Evolutionary conservation across 1,140 invertebrate genomes (phyloP), one percentile per base, ranked within the genome.

Genomic region (Brachionus sp.): DNA sequence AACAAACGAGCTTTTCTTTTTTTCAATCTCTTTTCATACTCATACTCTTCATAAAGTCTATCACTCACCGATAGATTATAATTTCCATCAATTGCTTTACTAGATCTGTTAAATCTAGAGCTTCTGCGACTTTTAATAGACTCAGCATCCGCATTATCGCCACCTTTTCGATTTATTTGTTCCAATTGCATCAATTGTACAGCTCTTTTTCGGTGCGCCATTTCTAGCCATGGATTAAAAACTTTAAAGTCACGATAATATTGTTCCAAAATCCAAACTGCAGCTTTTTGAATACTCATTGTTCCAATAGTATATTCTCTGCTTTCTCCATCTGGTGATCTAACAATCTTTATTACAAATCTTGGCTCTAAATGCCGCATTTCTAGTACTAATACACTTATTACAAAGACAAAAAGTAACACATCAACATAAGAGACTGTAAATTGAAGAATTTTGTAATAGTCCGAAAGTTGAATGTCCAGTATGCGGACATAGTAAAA

Each of bases 211-310:
- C 19, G 53, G 4, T 73, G 83, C 3, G 70, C 83, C 3, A 84
- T 85, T 88, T 97, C 95, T 84, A 98, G 90, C 87, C 97, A 97
- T 0, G 95, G 96, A 90, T 98, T 98, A 86, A 97, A 98, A 83
- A 96, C 94, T 0, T 94, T 92, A 89, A 99, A 98, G 87, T 98
- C 95, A 1, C 94, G 93, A 85, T 98, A 98, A 88, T 99, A 99
- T 84, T 93, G 93, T 88, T 98, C 94, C 37, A 99, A 89, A 9
- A 97, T 92, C 93, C 94, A 95, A 0, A 96, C 93, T 0, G 97
- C 95, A 2, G 96, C 95, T 85, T 95, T 90, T 88, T 99, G 97
- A 85, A 98, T 95, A 85, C 95, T 95, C 77, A 98, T 90, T 86
- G 6, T n/a, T 16, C 80, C 80, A 29, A 98, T 92, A 44, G 92